Base-by-base conservation (phyloP, 2,113 vertebrate genomes). In the Papio anubis region DNA sequence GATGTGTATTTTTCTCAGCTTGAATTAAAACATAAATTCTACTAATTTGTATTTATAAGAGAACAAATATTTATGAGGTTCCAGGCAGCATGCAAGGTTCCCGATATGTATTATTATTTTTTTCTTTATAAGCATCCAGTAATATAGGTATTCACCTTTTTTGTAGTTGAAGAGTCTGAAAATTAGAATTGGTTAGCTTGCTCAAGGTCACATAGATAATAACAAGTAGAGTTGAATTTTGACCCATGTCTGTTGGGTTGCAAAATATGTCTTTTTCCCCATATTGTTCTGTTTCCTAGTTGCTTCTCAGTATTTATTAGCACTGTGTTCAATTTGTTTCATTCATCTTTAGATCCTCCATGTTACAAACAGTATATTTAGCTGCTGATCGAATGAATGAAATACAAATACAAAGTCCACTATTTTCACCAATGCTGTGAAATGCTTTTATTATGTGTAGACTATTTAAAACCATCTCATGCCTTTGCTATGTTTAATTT, bases 21-120 rank as follows among this genome's bases (percentile, higher is more conserved):
- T 97, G 85, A 94, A 78, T 97, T 97, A 94, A 93, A 95, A 88
- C 16, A 88, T 82, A 96, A 86, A 88, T 92, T 16, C 17, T 92
- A 84, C n/a, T 80, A 95, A 87, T 96, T 90, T 94, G 35, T 88
- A 17, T 95, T 93, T 59, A 16, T 92, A 91, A 52, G 7, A 96
- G 10, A 57, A 88, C n/a, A 88, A 66, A 76, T 21, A 64, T 95
- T 88, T 95, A 83, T 76, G 68, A 93, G 88, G 17, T 79, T 94
- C 32, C 21, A 88, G 80, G 30, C 18, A 92, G 25, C 68, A 21
- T 68, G 21, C 21, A 79, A 79, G 12, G 11, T 27, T 70, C 30
- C 66, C 55, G 8, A 20, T 30, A 32, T 61, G 48, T 55, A 27
- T 72, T 73, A 38, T 17, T 2, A 8, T 14, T 52, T 50, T 92